Evolutionary conservation across 2,888 invertebrate genomes (phyloP).

Genomic region (Panzeria rudis): DNA sequence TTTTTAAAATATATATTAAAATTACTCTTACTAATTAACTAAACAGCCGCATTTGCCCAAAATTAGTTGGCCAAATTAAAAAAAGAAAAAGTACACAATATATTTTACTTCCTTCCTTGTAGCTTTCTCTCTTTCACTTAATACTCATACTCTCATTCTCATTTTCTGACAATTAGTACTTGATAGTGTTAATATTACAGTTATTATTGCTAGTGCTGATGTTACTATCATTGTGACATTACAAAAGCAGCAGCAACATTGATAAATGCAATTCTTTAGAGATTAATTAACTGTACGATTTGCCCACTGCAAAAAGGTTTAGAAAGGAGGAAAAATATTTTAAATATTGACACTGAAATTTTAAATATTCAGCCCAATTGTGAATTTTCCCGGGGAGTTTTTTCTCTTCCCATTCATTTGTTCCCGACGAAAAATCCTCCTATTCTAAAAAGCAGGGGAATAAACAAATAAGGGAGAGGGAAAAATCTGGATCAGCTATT

Average conservation of each 20-base stretch:
- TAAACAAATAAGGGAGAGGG: no score
- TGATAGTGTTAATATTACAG: slow-evolving; percentile 42
- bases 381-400: no score
- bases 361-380: no score
- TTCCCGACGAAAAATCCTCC: no score
- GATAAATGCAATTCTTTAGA: slow-evolving; percentile 58
- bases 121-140: neutral
- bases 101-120: neutral
- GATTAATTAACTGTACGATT: slow-evolving; percentile 67
- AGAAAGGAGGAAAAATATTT: neutral
- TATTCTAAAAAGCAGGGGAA: no score
- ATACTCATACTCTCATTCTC: slow-evolving; percentile 1
- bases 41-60: slow-evolving; percentile 57
- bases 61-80: slow-evolving; percentile 57
- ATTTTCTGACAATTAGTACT: slow-evolving; percentile 52
- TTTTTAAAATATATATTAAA: slow-evolving; percentile 44
- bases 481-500: no score
- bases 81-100: slow-evolving; percentile 1
- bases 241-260: slow-evolving; percentile 23
- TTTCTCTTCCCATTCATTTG: no score
- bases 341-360: neutral
- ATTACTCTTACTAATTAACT: slow-evolving; percentile 55
- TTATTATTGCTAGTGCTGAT: slow-evolving; percentile 34
- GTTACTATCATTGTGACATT: slow-evolving; percentile 6
- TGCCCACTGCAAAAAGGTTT: neutral